Conservation (phyloP, 2,113 vertebrate genomes). For the Forbesichthys agassizii region DNA sequence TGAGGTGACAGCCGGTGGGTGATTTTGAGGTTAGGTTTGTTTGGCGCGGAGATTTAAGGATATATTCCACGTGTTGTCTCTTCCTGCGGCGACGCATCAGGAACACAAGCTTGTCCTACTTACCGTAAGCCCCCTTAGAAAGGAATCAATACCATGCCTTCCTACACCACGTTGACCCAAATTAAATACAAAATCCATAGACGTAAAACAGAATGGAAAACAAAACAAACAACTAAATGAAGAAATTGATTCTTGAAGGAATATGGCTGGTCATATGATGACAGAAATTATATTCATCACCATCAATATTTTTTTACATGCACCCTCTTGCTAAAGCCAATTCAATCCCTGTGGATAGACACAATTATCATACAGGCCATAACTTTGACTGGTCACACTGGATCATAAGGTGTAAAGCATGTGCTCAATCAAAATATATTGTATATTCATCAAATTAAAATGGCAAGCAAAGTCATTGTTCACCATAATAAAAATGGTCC, state of each 20-base stretch:
- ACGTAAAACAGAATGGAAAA: slow-evolving; percentile 70
- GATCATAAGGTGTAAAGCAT: too few relatives aligned
- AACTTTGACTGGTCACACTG: too few relatives aligned
- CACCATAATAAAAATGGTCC: too few relatives aligned
- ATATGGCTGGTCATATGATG: slow-evolving; percentile 43
- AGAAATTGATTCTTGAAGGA: slow-evolving; percentile 60
- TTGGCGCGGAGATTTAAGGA: slow-evolving; percentile 50
- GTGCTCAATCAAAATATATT: too few relatives aligned
- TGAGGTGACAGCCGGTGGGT: slow-evolving; percentile 38
- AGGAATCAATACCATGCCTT: slow-evolving; percentile 71
- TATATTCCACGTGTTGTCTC: slow-evolving; percentile 55
- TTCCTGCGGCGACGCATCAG: slow-evolving; percentile 57
- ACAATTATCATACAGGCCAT: slow-evolving; percentile 20
- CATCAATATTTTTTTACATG: slow-evolving; percentile 41
- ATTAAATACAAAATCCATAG: slow-evolving; percentile 75
- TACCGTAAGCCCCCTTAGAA: slow-evolving; percentile 64
- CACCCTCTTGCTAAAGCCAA: slow-evolving; percentile 44
- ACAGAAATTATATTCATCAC: slow-evolving; percentile 45
- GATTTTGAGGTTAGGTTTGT: slow-evolving; percentile 37
- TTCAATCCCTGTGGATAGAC: slow-evolving; percentile 34
- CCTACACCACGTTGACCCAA: slow-evolving; percentile 69
- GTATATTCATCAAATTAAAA: too few relatives aligned
- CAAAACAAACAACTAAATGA: slow-evolving; percentile 67
- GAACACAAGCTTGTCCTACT: slow-evolving; percentile 56
- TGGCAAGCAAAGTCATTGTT: too few relatives aligned